Evolutionary conservation across 2,888 invertebrate species (phyloP), one percentile per base, ranked within the genome.

Genomic region (Labia minor): DNA sequence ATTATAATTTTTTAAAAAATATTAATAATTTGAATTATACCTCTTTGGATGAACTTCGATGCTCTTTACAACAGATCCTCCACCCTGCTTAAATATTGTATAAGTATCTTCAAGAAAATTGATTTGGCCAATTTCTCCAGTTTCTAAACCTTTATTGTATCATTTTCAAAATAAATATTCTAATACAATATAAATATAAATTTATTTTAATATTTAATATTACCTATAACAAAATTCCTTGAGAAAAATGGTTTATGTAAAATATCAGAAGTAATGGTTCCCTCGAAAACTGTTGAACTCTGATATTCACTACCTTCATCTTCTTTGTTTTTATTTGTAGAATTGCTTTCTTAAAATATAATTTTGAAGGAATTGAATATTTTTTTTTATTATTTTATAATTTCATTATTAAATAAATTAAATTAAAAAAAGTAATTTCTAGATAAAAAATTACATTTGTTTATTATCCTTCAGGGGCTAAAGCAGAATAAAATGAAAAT

Each of bases 31-130:
- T 19, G 33, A 67, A 63, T n/a, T 62, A 37, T 75, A 84, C 83
- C 79, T 80, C 71, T 81, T 80, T 1, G 81, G 81, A 69, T 84
- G 83, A 11, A 80, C 77, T 18, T 81, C 76, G 6, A 84, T 72
- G 0, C 81, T 73, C 4, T 78, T 73, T 1, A 81, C 78, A 18
- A 74, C 69, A 19, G 79, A 76, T 37, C 76, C 77, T 62, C 76
- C 78, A 67, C 75, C 76, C 67, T 80, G 76, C 70, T 83, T 71
- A 21, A 84, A 73, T 0, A 76, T 78, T 1, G 73, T 70, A n/a
- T 77, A 73, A 68, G 76, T 79, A 71, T 82, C 81, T 1, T 79
- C 77, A 0, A 80, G 72, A 69, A 81, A 81, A 70, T 85, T 81
- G 11, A 82, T 78, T 65, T 79, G 79, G 11, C 77, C 78, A 0